A percentile compares a stretch with the other conserved stretches of the same genome.
These are phyloP conservation scores for Parus major DNA, from an alignment of 2,113 vertebrate genomes.

Conservation along the genomic window DNA sequence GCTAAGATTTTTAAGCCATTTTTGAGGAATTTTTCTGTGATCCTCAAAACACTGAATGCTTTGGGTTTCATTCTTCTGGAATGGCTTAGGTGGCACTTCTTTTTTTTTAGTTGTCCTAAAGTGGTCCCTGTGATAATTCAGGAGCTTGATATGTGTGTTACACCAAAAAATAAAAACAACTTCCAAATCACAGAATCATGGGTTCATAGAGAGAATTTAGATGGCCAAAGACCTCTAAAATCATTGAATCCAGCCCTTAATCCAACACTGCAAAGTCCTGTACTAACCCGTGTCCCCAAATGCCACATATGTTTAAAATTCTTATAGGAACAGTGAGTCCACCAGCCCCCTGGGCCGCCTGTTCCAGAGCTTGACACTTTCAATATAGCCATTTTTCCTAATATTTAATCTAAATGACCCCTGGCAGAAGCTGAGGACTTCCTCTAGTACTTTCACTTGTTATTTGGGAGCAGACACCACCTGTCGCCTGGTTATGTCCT, in stretches of 20 bases:
- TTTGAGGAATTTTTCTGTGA: not conserved
- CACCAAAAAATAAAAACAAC: not conserved
- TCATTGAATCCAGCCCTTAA: accelerated
- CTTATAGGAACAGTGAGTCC: accelerated
- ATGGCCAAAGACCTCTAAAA: not conserved
- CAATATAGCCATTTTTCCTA: accelerated
- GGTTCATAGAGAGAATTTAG: not conserved
- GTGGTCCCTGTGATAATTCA: not conserved
- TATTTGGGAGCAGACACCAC: accelerated
- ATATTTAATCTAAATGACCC: not conserved
- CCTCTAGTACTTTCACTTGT: accelerated
- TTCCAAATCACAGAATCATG: not conserved
- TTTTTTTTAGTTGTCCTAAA: not conserved
- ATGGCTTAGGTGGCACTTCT: not conserved
- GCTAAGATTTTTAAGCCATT: not conserved
- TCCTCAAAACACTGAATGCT: not conserved
- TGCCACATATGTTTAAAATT: accelerated
- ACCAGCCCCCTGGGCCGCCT: not conserved
- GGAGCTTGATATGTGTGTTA: not conserved
- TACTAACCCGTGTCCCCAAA: not conserved
- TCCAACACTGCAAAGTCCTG: not conserved
- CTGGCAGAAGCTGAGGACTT: accelerated
- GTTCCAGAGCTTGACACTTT: accelerated
- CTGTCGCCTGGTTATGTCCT: accelerated
- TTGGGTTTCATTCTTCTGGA: not conserved